Conservation (phyloP, 2,113 vertebrate genomes). For the Urocitellus parryii region DNA sequence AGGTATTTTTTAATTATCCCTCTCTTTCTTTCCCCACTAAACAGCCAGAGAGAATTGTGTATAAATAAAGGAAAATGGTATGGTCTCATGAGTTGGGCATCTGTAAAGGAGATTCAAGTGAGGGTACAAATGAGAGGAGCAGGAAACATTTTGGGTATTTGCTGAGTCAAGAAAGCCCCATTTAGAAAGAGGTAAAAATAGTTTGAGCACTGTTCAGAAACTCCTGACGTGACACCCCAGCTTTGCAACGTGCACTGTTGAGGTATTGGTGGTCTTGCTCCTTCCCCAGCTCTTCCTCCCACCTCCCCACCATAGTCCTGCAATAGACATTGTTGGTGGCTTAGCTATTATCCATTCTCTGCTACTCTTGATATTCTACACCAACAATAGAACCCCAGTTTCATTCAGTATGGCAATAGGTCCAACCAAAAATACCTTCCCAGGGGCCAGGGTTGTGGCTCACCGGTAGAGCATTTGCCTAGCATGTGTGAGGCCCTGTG, state of each 20-base stretch:
- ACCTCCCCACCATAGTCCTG: slow-evolving; percentile 52
- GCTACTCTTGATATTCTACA: not conserved
- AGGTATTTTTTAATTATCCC: slow-evolving; percentile 75
- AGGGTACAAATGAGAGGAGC: not conserved
- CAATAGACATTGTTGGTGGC: not conserved
- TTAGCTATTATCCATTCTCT: not conserved
- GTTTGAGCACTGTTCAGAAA: slow-evolving; percentile 78
- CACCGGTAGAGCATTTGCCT: too few species aligned
- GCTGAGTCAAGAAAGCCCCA: slow-evolving; percentile 59
- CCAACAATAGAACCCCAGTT: not conserved
- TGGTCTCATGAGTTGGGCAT: not conserved
- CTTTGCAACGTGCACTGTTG: slow-evolving; percentile 58
- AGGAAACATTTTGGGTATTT: not conserved
- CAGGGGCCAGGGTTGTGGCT: too few species aligned
- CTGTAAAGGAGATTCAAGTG: slow-evolving; percentile 56
- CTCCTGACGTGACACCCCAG: slow-evolving; percentile 74
- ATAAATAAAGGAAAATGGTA: slow-evolving; percentile 82
- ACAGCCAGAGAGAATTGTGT: slow-evolving; percentile 78
- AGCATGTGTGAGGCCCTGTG: too few species aligned
- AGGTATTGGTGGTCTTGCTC: slow-evolving; percentile 49
- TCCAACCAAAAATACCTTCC: not conserved
- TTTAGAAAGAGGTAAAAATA: slow-evolving; percentile 77
- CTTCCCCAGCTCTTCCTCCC: not conserved
- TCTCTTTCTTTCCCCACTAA: slow-evolving; percentile 14
- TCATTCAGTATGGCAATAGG: not conserved